Conservation (phyloP, 2,797 vertebrate species). For the Oreonectes daqikongensis region DNA sequence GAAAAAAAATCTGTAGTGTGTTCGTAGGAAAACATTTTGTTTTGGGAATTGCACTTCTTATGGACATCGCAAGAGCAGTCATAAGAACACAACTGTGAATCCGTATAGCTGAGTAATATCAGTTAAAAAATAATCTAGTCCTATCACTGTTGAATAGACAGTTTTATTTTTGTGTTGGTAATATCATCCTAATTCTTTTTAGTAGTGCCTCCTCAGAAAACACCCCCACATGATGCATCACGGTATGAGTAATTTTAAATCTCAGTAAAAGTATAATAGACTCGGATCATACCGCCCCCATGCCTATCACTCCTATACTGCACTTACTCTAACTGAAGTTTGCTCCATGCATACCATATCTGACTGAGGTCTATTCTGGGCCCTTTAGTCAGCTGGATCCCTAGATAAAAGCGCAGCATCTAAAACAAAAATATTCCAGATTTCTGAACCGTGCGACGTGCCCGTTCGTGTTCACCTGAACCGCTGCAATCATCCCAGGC, state of each 20-base stretch:
- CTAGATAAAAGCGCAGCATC: constrained; percentile 25
- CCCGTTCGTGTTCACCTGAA: constrained; percentile 14
- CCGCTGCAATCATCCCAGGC: constrained; percentile 45
- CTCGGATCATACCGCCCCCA: neutral
- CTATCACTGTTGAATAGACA: neutral
- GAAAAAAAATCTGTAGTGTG: no score
- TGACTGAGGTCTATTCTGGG: constrained; percentile 22
- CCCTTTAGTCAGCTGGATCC: constrained; percentile 5
- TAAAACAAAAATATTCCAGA: constrained; percentile 29
- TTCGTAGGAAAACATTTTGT: no score
- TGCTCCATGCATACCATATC: neutral
- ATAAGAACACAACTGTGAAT: no score
- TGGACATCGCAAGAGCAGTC: no score
- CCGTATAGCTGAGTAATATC: no score
- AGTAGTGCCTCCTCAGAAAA: neutral
- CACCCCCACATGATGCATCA: neutral
- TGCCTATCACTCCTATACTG: neutral
- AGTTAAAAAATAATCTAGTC: neutral
- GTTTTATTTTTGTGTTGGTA: neutral
- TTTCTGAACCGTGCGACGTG: constrained; percentile 25
- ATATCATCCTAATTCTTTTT: neutral
- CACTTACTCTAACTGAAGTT: neutral
- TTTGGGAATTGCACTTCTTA: no score
- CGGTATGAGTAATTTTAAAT: neutral
- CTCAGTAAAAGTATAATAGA: neutral